A percentile compares a stretch with the other conserved stretches of the same genome.
phyloP scores from a whole-genome alignment of 2,113 vertebrate species.

The Falco punctatus region DNA sequence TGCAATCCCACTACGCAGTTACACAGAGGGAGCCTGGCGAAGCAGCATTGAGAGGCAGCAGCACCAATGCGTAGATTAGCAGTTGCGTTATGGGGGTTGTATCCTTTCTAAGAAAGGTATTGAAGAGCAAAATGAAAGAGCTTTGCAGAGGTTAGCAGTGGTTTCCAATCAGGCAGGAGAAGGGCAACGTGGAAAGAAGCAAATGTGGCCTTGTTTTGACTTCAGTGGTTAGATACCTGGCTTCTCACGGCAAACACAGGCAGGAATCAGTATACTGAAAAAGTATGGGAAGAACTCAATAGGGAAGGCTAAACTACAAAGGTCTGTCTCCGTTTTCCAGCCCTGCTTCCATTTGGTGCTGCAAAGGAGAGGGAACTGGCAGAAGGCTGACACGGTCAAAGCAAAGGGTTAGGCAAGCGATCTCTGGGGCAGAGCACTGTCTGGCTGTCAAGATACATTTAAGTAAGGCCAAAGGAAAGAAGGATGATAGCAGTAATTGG shows the following conservation, averaged over 20 bases:
- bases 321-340: background rate
- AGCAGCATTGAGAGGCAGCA: background rate
- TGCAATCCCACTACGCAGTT: background rate
- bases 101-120: background rate
- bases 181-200: background rate
- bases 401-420: background rate
- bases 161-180: background rate
- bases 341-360: background rate
- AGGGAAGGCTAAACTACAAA: background rate
- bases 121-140: background rate
- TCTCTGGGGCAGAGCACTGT: background rate
- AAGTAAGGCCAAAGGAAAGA: background rate
- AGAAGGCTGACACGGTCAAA: fast-evolving
- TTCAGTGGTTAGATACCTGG: background rate
- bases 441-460: background rate
- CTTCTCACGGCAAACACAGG: background rate
- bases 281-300: background rate
- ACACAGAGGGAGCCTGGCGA: background rate
- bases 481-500: background rate
- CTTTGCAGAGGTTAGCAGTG: background rate
- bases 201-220: background rate
- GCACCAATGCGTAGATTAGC: background rate
- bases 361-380: background rate
- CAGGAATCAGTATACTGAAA: background rate
- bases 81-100: background rate